Conservation (phyloP, 2,113 vertebrate genomes). For the Lutjanus erythropterus region DNA sequence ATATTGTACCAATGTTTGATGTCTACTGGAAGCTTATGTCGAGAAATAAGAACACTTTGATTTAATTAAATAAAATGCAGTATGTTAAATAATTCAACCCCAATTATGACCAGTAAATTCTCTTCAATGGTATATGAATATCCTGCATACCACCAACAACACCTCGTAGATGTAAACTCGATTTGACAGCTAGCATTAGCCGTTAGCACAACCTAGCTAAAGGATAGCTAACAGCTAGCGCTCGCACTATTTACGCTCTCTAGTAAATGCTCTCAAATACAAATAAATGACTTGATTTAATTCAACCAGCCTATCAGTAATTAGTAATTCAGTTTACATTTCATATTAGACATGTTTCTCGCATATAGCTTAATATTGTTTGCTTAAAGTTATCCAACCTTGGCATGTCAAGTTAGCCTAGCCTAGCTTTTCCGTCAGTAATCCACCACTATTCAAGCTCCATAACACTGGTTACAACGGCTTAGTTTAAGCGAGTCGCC, state of each 20-base stretch:
- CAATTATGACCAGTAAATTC: accelerated
- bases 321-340: accelerated
- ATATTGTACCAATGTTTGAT: too few species aligned
- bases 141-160: not conserved
- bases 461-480: accelerated
- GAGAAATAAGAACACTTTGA: not conserved
- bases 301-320: accelerated
- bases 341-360: not conserved
- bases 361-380: not conserved
- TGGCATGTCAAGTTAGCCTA: constrained; percentile 41
- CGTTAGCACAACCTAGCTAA: constrained; percentile 2
- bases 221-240: not conserved
- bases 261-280: not conserved
- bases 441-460: not conserved
- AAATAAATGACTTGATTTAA: not conserved
- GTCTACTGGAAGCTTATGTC: not conserved
- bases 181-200: constrained; percentile 55
- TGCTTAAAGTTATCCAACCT: not conserved
- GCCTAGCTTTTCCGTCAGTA: constrained; percentile 15
- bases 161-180: not conserved
- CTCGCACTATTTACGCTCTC: not conserved
- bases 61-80: too few species aligned
- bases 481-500: not conserved
- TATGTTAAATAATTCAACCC: too few species aligned
- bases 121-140: accelerated